Evolutionary conservation across 2,888 invertebrate species (phyloP), one percentile per base, ranked within the genome.

Genomic region (Nomada flava): DNA sequence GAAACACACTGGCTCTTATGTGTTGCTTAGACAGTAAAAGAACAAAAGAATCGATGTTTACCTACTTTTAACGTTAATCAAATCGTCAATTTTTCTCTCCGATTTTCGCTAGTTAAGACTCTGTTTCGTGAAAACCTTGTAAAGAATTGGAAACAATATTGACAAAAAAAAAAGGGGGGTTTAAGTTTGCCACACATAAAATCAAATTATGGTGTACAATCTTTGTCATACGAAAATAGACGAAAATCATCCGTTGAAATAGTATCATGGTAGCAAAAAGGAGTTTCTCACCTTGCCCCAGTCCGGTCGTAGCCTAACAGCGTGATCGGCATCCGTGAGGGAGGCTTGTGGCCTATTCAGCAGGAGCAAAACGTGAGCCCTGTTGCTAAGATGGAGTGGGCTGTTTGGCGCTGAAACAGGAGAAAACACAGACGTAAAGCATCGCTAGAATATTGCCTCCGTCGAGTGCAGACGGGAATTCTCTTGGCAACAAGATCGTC

Each of bases 251-350:
- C 36, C 7, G 36, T 7, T 36, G 7, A 36, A 36, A 7, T 36
- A 1, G 7, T 53, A 53, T 10, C 9, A 53, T 53, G 20, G 9
- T 13, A 26, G 26, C 2, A 53, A 62, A 57, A 74, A 42, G 18
- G 42, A 23, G 29, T 72, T 68, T 42, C 92, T 94, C 92, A 96
- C 96, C 95, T 96, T 96, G 82, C 96, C 95, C 95, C 96, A 97
- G 86, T 95, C 95, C 65, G 96, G 96, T 85, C 95, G 94, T 75
- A 95, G 92, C 87, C 95, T 94, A 69, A 96, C 94, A 42, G 96
- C 96, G 85, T 94, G 94, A 89, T 96, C 96, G 82, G 96, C 96
- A 92, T 96, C 96, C 74, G 94, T 94, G 79, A 96, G 93, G 36
- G 96, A 96, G 87, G 96, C 96, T 90, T 95, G 95, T 88, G 94